These are phyloP conservation scores for Hepsetus odoe DNA, from an alignment of 2,113 vertebrate genomes.

Conservation along the genomic window DNA sequence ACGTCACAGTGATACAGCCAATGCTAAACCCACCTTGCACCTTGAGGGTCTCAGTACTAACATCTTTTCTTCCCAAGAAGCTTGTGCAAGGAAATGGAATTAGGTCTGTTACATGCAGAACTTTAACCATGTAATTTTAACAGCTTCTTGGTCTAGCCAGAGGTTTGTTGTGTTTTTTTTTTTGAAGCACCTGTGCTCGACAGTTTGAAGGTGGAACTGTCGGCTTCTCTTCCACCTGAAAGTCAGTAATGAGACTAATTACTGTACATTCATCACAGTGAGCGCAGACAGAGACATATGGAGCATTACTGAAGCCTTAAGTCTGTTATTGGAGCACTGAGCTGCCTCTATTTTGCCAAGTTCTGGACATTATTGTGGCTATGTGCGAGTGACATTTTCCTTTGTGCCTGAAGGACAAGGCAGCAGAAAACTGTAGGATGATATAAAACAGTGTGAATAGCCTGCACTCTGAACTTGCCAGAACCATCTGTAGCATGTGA, in stretches of 20 bases:
- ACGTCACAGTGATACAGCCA: too few relatives aligned
- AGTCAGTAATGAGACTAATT: background rate
- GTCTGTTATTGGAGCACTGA: background rate
- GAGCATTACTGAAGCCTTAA: background rate
- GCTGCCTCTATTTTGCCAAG: background rate
- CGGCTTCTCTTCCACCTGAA: background rate
- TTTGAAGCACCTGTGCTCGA: background rate
- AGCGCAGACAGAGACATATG: background rate
- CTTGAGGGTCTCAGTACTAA: too few relatives aligned
- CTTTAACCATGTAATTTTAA: too few relatives aligned
- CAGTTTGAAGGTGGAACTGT: background rate
- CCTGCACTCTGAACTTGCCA: background rate
- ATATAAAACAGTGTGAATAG: background rate
- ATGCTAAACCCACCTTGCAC: too few relatives aligned
- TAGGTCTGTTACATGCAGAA: too few relatives aligned
- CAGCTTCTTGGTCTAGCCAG: background rate
- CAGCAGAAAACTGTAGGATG: background rate
- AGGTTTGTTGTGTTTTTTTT: background rate
- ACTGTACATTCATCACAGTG: background rate
- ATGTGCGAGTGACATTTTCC: background rate
- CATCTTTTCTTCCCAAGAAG: too few relatives aligned
- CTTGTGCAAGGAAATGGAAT: too few relatives aligned
- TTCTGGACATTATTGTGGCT: background rate
- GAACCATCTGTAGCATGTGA: background rate
- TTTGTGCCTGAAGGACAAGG: conserved; percentile 15